These are phyloP conservation scores for Falco punctatus DNA, from an alignment of 2,113 vertebrate genomes.

Conservation along the genomic window DNA sequence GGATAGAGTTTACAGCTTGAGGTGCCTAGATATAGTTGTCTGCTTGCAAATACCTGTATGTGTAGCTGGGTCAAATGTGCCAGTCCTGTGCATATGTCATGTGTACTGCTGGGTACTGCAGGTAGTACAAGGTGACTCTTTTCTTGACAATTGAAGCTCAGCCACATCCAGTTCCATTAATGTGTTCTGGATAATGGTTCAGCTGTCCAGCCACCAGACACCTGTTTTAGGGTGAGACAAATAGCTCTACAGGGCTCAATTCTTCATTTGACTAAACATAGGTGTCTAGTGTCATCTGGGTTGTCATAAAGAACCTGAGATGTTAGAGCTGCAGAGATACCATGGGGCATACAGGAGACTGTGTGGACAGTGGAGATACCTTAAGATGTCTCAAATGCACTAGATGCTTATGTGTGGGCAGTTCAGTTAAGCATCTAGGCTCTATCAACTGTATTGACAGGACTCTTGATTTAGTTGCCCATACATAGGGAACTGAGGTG, in stretches of 20 bases:
- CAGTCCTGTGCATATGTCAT: not conserved
- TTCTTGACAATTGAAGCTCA: not conserved
- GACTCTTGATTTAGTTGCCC: not conserved
- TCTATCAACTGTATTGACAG: not conserved
- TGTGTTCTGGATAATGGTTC: not conserved
- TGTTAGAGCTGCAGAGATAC: not conserved
- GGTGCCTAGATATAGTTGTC: not conserved
- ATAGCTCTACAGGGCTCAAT: not conserved
- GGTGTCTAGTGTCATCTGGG: not conserved
- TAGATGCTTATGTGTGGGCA: not conserved
- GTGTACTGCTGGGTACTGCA: not conserved
- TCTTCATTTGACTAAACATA: not conserved
- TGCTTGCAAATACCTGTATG: not conserved
- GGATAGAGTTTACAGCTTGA: not conserved
- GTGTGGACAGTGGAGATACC: too few relatives aligned
- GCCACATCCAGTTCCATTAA: not conserved
- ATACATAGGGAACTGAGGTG: not conserved
- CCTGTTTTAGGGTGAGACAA: not conserved
- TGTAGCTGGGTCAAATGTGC: not conserved
- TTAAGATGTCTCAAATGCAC: not conserved
- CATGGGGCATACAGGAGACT: not conserved
- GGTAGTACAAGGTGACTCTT: not conserved
- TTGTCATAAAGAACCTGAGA: fast-evolving
- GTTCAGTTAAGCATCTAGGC: not conserved
- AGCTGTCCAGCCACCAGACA: not conserved